These are phyloP conservation scores for Steatocranus sp. DNA, from an alignment of 2,797 vertebrate genomes.

Conservation along the genomic window DNA sequence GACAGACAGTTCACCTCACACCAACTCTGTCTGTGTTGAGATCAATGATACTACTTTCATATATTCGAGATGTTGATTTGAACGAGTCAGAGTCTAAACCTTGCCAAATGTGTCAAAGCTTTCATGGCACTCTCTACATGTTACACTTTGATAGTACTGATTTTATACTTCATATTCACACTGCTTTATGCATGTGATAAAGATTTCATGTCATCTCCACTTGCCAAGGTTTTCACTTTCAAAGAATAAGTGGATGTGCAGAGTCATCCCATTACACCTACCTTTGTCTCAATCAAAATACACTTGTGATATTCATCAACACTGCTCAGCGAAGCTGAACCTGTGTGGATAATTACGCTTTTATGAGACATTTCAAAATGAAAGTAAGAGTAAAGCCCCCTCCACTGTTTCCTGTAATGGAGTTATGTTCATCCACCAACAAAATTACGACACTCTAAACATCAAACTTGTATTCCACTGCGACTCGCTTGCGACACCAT, in stretches of 20 bases:
- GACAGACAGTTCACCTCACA: conserved; percentile 9
- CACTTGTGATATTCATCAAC: not conserved
- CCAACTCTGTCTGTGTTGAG: not conserved
- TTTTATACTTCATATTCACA: not conserved
- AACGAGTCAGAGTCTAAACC: conserved; percentile 20
- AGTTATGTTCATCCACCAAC: not conserved
- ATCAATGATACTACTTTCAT: conserved; percentile 34
- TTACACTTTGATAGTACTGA: conserved; percentile 6
- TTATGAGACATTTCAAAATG: not conserved
- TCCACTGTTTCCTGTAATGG: not conserved
- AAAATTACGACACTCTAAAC: not conserved
- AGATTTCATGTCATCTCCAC: conserved; percentile 30
- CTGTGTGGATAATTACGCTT: not conserved
- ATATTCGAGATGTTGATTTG: conserved; percentile 39
- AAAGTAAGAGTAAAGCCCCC: not conserved
- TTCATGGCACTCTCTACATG: not conserved
- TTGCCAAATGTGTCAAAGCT: conserved; percentile 19
- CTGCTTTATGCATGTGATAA: conserved; percentile 15
- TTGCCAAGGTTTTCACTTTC: not conserved
- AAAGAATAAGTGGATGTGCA: not conserved
- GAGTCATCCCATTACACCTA: not conserved
- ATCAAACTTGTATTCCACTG: not conserved
- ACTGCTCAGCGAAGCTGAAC: not conserved
- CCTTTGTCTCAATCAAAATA: not conserved
- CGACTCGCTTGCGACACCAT: not conserved